These are phyloP conservation scores for Brachypteracias leptosomus DNA, from an alignment of 2,113 vertebrate genomes.

Conservation along the genomic window DNA sequence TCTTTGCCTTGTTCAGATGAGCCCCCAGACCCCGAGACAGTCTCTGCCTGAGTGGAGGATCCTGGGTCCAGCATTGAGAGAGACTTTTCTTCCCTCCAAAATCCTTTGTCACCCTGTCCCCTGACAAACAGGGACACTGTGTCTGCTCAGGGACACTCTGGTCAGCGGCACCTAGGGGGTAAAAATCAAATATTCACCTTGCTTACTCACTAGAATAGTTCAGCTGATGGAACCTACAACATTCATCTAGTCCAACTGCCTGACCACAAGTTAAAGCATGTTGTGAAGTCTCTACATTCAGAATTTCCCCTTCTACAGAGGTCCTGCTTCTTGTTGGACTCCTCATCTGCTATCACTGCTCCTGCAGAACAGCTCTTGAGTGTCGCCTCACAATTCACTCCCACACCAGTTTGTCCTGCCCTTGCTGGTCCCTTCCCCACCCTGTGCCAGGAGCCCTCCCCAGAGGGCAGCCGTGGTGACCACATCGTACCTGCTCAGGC, in stretches of 20 bases:
- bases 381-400: not conserved
- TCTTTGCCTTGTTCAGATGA: not conserved
- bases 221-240: not conserved
- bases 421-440: not conserved
- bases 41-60: not conserved
- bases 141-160: not conserved
- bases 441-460: not conserved
- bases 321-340: not conserved
- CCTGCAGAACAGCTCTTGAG: not conserved
- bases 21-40: not conserved
- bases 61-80: not conserved
- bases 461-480: not conserved
- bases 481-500: not conserved
- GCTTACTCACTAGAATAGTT: not conserved
- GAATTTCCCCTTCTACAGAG: not conserved
- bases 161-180: not conserved
- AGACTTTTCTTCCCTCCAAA: not conserved
- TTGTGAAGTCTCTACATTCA: not conserved
- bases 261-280: not conserved
- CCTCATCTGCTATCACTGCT: not conserved
- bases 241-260: not conserved
- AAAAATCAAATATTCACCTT: not conserved
- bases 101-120: no score
- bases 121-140: not conserved
- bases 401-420: not conserved